Evolutionary conservation across 1,140 invertebrate genomes (phyloP).

Genomic region (Drosophila lini): DNA sequence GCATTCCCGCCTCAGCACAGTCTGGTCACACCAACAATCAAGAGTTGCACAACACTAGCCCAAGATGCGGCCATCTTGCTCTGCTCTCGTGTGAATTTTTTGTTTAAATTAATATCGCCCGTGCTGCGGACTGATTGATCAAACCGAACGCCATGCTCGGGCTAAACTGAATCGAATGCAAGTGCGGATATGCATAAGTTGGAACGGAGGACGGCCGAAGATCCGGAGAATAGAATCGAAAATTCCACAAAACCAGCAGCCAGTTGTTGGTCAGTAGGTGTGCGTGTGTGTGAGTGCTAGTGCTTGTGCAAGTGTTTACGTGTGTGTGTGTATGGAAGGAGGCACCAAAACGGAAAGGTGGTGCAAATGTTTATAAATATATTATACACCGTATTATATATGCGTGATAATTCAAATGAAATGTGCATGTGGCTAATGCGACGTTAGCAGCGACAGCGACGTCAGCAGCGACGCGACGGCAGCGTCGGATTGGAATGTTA

Average conservation of each 20-base stretch:
- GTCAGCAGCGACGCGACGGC: slow-evolving; percentile 51
- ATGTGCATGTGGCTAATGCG: slow-evolving; percentile 71
- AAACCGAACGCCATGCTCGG: slow-evolving; percentile 10
- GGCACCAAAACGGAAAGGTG: slow-evolving; percentile 38
- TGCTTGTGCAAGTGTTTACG: slow-evolving; percentile 47
- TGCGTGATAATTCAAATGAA: slow-evolving; percentile 67
- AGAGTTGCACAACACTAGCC: slow-evolving; percentile 24
- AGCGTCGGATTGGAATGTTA: slow-evolving; percentile 70
- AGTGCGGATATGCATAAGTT: slow-evolving; percentile 44
- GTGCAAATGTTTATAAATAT: slow-evolving; percentile 67
- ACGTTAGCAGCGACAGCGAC: slow-evolving; percentile 38
- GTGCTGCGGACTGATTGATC: slow-evolving; percentile 24
- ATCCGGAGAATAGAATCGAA: slow-evolving; percentile 46
- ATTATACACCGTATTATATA: slow-evolving; percentile 41
- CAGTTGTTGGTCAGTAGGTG: slow-evolving; percentile 50
- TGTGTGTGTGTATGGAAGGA: slow-evolving; percentile 28
- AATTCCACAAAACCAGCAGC: slow-evolving; percentile 78
- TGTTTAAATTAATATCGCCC: slow-evolving; percentile 30
- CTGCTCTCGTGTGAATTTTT: slow-evolving; percentile 52
- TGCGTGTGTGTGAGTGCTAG: slow-evolving; percentile 58
- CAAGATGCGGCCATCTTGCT: slow-evolving; percentile 45
- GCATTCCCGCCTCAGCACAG: not conserved
- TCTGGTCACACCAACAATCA: slow-evolving; percentile 15
- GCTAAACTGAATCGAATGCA: slow-evolving; percentile 29
- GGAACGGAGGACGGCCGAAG: slow-evolving; percentile 18